phyloP scores from a whole-genome alignment of 2,888 invertebrate species.

The Bedellia somnulentella region DNA sequence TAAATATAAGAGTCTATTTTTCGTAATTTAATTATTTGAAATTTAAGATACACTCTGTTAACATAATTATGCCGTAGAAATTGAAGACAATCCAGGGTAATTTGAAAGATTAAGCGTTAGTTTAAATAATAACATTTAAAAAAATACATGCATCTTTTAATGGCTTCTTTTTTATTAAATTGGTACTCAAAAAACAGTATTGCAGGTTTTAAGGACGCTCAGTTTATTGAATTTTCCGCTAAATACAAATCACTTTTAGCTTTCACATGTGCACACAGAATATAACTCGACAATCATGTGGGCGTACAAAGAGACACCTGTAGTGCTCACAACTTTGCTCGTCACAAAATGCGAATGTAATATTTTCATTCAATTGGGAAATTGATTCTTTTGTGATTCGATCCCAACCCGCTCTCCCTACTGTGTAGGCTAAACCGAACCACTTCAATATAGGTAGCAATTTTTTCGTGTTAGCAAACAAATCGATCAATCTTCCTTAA shows the following conservation, averaged over 20 bases:
- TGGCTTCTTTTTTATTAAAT: too few species aligned
- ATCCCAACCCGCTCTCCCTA: not conserved
- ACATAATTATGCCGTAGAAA: too few species aligned
- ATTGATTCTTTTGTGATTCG: conserved; percentile 6
- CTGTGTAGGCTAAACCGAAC: conserved; percentile 5
- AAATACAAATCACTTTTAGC: too few species aligned
- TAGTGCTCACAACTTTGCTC: not conserved
- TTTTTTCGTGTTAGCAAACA: conserved; percentile 9
- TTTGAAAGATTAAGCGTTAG: not conserved
- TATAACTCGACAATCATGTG: too few species aligned
- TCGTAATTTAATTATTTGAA: not conserved
- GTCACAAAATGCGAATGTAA: conserved; percentile 3
- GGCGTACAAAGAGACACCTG: too few species aligned
- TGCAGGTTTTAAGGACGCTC: too few species aligned
- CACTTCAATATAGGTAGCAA: conserved; percentile 9
- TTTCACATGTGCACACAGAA: too few species aligned
- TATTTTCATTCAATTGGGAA: conserved; percentile 5
- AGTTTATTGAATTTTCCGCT: too few species aligned
- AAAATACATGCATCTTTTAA: too few species aligned
- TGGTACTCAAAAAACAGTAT: too few species aligned
- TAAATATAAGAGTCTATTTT: not conserved
- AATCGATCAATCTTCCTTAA: conserved; percentile 11
- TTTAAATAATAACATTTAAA: too few species aligned
- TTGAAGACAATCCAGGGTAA: not conserved
- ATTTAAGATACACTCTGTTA: too few species aligned